These are phyloP conservation scores for Mechanitis messenoides DNA, from an alignment of 2,888 invertebrate genomes.

Conservation along the genomic window DNA sequence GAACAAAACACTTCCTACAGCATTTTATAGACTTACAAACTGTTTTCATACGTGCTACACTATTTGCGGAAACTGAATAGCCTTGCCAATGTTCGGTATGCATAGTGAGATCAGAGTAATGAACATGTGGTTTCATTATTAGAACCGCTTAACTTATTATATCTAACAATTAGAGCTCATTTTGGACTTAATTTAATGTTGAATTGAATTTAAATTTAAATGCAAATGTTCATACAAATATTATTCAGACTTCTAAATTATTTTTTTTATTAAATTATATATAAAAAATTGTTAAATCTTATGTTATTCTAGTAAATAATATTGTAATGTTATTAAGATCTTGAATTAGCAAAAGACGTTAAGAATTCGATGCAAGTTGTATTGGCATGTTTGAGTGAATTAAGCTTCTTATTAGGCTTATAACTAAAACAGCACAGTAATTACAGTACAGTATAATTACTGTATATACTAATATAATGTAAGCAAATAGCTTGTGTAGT, in stretches of 20 bases:
- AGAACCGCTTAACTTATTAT: constrained; percentile 1
- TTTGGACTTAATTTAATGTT: neutral
- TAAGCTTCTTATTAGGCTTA: too few species aligned
- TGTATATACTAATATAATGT: neutral
- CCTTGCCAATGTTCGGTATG: neutral
- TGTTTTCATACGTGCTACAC: constrained; percentile 20
- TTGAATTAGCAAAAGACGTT: too few species aligned
- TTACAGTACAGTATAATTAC: too few species aligned
- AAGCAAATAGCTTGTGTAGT: constrained; percentile 7
- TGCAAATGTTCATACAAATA: neutral
- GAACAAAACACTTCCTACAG: constrained; percentile 38
- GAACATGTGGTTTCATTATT: constrained; percentile 5
- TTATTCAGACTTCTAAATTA: neutral
- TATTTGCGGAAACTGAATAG: constrained; percentile 10
- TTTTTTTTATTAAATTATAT: too few species aligned
- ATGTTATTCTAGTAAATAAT: too few species aligned
- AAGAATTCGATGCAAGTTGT: too few species aligned
- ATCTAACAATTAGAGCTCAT: neutral
- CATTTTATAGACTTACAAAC: constrained; percentile 32
- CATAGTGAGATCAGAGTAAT: constrained; percentile 1
- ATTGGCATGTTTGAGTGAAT: too few species aligned
- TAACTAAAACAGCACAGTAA: too few species aligned
- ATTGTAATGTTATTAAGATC: too few species aligned
- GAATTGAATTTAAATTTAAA: neutral
- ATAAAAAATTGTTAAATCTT: too few species aligned